Conservation (phyloP, 2,113 vertebrate species). For the Sebastes fasciatus region DNA sequence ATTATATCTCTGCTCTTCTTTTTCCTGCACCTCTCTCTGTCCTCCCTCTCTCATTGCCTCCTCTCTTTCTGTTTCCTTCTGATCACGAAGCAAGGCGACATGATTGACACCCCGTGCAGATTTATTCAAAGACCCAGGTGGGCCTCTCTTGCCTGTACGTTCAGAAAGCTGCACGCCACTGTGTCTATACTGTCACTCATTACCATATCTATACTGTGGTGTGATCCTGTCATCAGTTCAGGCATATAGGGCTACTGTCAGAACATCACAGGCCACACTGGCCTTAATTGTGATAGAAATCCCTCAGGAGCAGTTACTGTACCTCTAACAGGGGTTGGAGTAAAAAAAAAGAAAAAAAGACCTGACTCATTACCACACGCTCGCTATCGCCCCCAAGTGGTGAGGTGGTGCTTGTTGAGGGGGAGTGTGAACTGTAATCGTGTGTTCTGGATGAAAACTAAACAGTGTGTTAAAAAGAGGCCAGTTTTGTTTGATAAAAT, state of each 20-base stretch:
- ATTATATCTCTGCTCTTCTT: slow-evolving; percentile 25
- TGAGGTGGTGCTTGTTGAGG: slow-evolving; percentile 56
- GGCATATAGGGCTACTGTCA: slow-evolving; percentile 61
- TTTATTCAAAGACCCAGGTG: slow-evolving; percentile 72
- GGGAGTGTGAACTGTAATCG: slow-evolving; percentile 3
- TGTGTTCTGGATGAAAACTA: slow-evolving; percentile 1
- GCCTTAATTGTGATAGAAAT: slow-evolving; percentile 64
- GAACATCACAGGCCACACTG: slow-evolving; percentile 65
- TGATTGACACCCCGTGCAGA: slow-evolving; percentile 69
- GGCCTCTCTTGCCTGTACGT: slow-evolving; percentile 48
- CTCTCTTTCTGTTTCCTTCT: slow-evolving; percentile 30
- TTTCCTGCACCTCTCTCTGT: slow-evolving; percentile 16
- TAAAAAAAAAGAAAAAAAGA: neutral
- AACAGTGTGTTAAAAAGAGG: neutral
- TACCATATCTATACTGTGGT: slow-evolving; percentile 67
- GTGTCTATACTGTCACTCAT: slow-evolving; percentile 65
- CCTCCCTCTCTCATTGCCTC: neutral
- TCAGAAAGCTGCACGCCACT: slow-evolving; percentile 52
- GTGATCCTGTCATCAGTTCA: slow-evolving; percentile 63
- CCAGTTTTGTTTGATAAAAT: neutral
- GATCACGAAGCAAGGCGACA: slow-evolving; percentile 53
- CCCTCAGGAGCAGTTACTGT: slow-evolving; percentile 49
- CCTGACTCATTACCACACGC: slow-evolving; percentile 54
- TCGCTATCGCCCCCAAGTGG: slow-evolving; percentile 76
- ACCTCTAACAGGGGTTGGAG: slow-evolving; percentile 37